Evolutionary conservation across 2,113 vertebrate genomes (phyloP), one percentile per base, ranked within the genome.

Genomic region (Maccullochella peelii): DNA sequence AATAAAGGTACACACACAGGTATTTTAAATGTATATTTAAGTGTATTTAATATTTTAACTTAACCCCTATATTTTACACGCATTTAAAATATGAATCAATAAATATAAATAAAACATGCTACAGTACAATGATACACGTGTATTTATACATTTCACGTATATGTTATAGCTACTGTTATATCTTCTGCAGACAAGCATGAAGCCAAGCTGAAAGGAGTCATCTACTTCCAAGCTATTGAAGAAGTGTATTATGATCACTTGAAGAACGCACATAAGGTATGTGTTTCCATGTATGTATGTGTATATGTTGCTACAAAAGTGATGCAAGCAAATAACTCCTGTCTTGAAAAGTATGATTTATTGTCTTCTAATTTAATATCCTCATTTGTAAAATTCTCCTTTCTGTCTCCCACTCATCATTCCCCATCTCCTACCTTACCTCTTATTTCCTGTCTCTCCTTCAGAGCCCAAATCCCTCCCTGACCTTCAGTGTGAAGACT

Each of bases 201-300:
- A 95, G 96, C 97, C 86, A 99, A 99, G 93, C 95, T 99, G 94
- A 99, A 98, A 96, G 98, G 98, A 80, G 96, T 98, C 82, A 97
- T 99, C 95, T 99, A 99, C 94, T 99, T 99, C 92, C 98, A 99
- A 95, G 98, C 98, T 79, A 99, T 99, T 90, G 98, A 99, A 94
- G 98, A 97, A 95, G 98, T 99, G 1, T 99, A 99, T 92, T 99
- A 99, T 18, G 98, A 99, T 91, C 97, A 99, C 88, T 95, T 99
- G 82, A 99, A 99, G 94, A 99, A 97, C 62, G 98, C 98, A 77
- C 97, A 99, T 89, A 99, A 99, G 97, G 98, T 99, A 62, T 3
- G 80, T 57, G 23, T 54, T 67, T 14, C 20, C 18, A 1, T 67
- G 16, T 63, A 6, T 54, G 30, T 25, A 14, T 47, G 10, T 18